Percentiles rank a stretch among this genome's conserved stretches.
Conservation (phyloP, 2,888 invertebrate genomes). For the Eumacrocentrus americanus region DNA sequence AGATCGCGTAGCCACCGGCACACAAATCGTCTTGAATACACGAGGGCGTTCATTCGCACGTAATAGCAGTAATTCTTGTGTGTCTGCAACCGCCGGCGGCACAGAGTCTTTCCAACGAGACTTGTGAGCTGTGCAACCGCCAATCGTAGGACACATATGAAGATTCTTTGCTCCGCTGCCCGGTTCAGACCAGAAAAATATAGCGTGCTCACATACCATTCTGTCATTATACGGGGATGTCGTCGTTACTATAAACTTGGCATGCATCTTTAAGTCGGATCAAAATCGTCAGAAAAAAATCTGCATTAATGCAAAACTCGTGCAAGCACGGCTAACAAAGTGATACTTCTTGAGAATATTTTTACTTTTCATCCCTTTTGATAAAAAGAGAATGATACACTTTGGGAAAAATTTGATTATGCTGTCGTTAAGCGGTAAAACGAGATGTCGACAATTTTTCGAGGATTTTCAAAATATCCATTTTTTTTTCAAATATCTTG, state of each 20-base stretch:
- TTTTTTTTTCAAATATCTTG: too few species aligned
- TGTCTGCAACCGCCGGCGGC: slow-evolving; percentile 24
- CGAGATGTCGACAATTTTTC: too few species aligned
- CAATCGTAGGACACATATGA: slow-evolving; percentile 10
- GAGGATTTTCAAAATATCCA: too few species aligned
- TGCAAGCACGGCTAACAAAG: too few species aligned
- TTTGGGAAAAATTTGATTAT: too few species aligned
- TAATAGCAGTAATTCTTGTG: slow-evolving; percentile 29
- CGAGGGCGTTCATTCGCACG: slow-evolving; percentile 24
- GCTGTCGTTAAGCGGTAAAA: too few species aligned
- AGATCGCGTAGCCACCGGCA: slow-evolving; percentile 19
- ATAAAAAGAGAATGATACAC: too few species aligned
- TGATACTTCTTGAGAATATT: too few species aligned
- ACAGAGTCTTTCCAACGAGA: slow-evolving; percentile 10
- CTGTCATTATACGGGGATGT: slow-evolving; percentile 25
- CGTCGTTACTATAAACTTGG: not conserved
- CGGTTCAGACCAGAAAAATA: not conserved
- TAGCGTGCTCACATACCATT: slow-evolving; percentile 25
- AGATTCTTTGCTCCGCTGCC: not conserved
- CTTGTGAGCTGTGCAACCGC: slow-evolving; percentile 6
- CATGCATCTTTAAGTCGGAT: not conserved
- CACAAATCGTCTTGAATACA: slow-evolving; percentile 15
- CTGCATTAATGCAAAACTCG: too few species aligned
- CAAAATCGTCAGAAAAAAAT: too few species aligned
- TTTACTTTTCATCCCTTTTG: too few species aligned